Base-by-base conservation (phyloP, 2,888 invertebrate genomes). In the Xylota segnis region DNA sequence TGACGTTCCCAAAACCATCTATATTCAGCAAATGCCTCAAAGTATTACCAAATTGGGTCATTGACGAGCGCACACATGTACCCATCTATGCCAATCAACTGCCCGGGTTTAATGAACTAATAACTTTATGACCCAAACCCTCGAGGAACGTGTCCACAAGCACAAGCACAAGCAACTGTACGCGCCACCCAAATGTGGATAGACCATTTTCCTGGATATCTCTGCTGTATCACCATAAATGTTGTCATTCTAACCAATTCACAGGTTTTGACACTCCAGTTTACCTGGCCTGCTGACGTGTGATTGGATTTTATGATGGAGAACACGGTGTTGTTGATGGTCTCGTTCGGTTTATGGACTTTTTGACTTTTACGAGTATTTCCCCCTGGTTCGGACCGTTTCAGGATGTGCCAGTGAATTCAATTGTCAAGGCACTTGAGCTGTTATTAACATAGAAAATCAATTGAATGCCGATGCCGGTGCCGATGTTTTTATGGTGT, bases 91-190 rank as follows among this genome's bases (percentile, higher is more conserved):
- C 23, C 58, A 59, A 71, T 71, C 71, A 50, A 37, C 58, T 71
- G 71, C 10, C 59, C 27, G 47, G 23, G 71, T 71, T 71, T 50
- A 58, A 59, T 59, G 58, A 71, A 71, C 70, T 70, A 56, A 70
- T 70, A 56, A 70, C 58, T 59, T 71, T 71, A 47, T 47, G 71
- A 59, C 58, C 37, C 71, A 59, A 14, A 47, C 58, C 47, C 32
- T 14, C 4, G 71, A 23, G 71, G 23, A 43, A 43, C 56, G 43
- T 43, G 29, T 16, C 32, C 32, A 5, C 14, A 37, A 43, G 5
- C 37, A 10, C 9, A 37, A 16, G 18, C 2, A 23, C 12, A 23
- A 2, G 23, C 2, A 40, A 27, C 27, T 14, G 10, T 1, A 37
- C 34, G 9, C 23, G 3, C 50, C 50, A 52, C 23, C 52, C 65